These are phyloP conservation scores for Octonoba sinensis DNA, from an alignment of 2,888 invertebrate species.

Conservation along the genomic window DNA sequence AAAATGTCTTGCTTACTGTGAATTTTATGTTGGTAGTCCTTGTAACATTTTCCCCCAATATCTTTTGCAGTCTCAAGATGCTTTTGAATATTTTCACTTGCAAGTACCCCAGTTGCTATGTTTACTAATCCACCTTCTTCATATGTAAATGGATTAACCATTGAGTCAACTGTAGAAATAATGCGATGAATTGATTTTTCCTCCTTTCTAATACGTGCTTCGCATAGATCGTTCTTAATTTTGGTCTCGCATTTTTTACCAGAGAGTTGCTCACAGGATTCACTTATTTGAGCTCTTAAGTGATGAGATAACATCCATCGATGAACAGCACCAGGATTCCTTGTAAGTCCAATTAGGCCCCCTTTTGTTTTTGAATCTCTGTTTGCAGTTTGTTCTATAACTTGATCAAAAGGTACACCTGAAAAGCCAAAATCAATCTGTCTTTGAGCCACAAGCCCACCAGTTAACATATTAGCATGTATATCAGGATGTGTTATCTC, in stretches of 20 bases:
- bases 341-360: background rate
- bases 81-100: background rate
- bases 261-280: background rate
- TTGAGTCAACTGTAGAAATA: too few species aligned
- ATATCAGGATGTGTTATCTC: background rate
- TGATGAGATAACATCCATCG: conserved; percentile 5
- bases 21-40: too few species aligned
- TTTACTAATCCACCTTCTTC: too few species aligned
- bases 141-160: too few species aligned
- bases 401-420: background rate
- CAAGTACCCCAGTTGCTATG: background rate
- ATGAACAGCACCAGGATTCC: conserved; percentile 3
- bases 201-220: too few species aligned
- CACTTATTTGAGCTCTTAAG: too few species aligned
- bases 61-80: background rate
- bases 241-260: background rate
- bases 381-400: conserved; percentile 7
- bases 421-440: background rate
- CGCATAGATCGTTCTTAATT: too few species aligned
- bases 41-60: too few species aligned
- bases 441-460: background rate
- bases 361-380: conserved; percentile 10
- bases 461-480: background rate
- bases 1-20: background rate
- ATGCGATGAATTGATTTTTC: too few species aligned